Base-by-base conservation (phyloP, 2,113 vertebrate genomes). In the Beaufortia kweichowensis region DNA sequence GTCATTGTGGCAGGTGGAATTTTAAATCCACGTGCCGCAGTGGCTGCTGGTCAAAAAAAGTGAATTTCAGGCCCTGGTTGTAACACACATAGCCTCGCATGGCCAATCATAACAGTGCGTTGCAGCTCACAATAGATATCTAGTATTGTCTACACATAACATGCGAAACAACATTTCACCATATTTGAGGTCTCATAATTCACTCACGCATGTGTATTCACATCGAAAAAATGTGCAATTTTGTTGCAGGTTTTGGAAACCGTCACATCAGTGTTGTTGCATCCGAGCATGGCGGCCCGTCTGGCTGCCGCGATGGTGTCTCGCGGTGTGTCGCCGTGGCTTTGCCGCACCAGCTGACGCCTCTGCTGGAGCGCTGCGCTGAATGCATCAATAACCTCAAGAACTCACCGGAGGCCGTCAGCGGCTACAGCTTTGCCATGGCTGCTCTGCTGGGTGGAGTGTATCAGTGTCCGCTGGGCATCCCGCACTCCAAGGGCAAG, bases 351-450 rank as follows among this genome's bases (percentile, higher is more conserved):
- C 98, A 99, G 89, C 64, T 99, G 83, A 95, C 96, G 4, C 98
- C 96, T 0, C 93, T 99, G 86, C 88, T 99, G 87, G 97, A 98
- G 28, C 93, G 95, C 72, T 98, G 98, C 50, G 94, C 95, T 0
- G 98, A 99, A 82, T 94, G 95, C 61, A 96, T 99, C 84, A 98
- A 98, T 88, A 98, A 93, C 86, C 87, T 99, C 83, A 98, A 98
- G 90, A 96, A 92, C 17, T 99, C 96, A 0, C 98, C 98, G 0
- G 98, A 99, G 89, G 98, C 98, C 41, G 98, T 99, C 79, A 99
- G 96, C 59, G 98, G 98, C 1, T 99, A 98, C 87, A 99, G 98
- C 90, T 98, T 98, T 85, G 96, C 98, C 3, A 96, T 99, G 95
- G 98, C 98, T 19, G 97, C 97, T 77, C 86, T 99, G 77, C 90